A percentile compares a stretch with the other conserved stretches of the same genome.
Evolutionary conservation across 2,113 vertebrate species (phyloP).

Genomic region (Sturnus vulgaris): DNA sequence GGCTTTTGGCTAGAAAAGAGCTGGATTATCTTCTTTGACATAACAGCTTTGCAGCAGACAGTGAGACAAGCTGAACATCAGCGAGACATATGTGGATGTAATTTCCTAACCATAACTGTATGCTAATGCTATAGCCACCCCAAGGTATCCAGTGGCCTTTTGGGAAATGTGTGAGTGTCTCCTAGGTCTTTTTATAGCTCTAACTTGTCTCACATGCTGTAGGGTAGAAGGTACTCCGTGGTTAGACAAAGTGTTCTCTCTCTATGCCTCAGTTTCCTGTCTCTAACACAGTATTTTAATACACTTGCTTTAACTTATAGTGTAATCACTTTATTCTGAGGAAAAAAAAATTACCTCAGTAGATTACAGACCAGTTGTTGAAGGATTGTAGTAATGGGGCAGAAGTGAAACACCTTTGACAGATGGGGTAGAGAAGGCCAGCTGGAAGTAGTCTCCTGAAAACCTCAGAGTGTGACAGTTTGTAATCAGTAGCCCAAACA

Average conservation of each 20-base stretch:
- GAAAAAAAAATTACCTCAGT: not conserved
- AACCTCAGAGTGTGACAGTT: not conserved
- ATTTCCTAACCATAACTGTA: not conserved
- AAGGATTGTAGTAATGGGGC: not conserved
- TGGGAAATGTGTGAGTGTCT: not conserved
- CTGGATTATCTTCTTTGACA: not conserved
- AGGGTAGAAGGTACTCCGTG: not conserved
- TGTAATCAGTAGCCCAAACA: not conserved
- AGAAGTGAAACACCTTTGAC: not conserved
- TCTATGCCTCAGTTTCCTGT: not conserved
- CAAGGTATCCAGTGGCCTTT: not conserved
- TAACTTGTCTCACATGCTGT: not conserved
- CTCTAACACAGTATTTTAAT: not conserved
- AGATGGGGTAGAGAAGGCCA: not conserved
- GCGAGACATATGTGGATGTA: accelerated
- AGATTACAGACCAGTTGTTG: not conserved
- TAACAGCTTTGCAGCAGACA: not conserved
- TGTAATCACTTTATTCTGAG: not conserved
- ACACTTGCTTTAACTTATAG: not conserved
- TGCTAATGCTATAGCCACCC: not conserved
- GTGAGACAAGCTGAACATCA: not conserved
- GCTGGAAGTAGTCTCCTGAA: not conserved
- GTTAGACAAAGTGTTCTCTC: not conserved
- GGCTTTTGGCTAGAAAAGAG: not conserved
- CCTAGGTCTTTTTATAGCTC: not conserved